Percentiles rank a stretch among this genome's conserved stretches.
Conservation (phyloP, 2,797 vertebrate genomes). For the Cyclura pinguis region DNA sequence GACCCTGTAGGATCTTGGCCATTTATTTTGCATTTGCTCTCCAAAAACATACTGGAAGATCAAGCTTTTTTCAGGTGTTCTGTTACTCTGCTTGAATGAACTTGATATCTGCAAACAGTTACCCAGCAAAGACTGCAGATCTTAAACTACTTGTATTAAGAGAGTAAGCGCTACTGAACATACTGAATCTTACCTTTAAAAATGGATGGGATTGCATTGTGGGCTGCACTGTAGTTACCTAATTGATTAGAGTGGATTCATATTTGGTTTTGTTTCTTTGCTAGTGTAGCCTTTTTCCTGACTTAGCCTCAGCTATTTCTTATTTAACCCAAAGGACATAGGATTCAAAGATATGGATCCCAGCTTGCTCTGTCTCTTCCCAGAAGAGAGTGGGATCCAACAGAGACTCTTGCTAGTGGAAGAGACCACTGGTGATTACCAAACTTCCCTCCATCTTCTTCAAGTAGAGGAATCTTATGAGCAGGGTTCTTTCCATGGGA, state of each 20-base stretch:
- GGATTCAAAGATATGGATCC: not conserved
- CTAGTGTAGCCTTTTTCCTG: not conserved
- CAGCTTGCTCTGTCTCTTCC: not conserved
- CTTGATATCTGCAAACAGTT: not conserved
- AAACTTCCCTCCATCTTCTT: not conserved
- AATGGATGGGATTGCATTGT: not conserved
- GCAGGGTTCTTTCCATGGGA: not conserved
- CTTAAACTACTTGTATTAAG: not conserved
- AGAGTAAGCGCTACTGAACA: not conserved
- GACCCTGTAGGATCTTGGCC: not conserved
- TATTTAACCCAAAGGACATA: conserved; percentile 6
- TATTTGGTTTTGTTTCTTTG: not conserved
- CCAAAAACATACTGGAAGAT: conserved; percentile 40
- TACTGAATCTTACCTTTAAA: not conserved
- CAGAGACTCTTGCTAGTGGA: not conserved
- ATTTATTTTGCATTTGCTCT: conserved; percentile 56
- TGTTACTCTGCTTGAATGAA: not conserved
- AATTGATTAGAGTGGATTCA: not conserved
- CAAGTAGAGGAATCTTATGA: not conserved
- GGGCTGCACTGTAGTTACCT: not conserved
- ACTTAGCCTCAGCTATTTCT: not conserved
- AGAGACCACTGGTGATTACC: not conserved
- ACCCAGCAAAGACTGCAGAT: not conserved
- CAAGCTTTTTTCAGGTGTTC: not conserved
- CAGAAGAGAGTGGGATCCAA: not conserved